These are phyloP conservation scores for Remorina albescens DNA, from an alignment of 2,797 vertebrate species.

Conservation along the genomic window DNA sequence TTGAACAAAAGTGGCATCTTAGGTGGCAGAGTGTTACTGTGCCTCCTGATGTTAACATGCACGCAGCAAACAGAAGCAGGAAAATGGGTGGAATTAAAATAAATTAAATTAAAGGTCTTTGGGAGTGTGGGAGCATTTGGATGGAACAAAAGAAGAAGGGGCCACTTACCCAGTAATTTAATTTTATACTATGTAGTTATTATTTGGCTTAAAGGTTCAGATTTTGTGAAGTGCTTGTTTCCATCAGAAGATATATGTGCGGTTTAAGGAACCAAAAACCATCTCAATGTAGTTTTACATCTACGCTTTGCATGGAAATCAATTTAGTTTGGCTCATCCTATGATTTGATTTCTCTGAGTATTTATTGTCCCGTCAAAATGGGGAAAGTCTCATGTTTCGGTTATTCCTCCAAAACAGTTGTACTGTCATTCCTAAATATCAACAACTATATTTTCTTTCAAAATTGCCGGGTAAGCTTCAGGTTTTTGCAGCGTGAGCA, in stretches of 20 bases:
- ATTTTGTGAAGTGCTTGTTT: no score
- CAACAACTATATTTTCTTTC: not conserved
- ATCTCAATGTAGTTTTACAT: no score
- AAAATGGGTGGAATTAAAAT: constrained; percentile 48
- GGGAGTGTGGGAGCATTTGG: constrained; percentile 23
- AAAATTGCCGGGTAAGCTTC: constrained; percentile 68
- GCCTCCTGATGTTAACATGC: constrained; percentile 82
- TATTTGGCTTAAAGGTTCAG: not conserved
- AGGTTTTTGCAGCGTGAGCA: constrained; percentile 27
- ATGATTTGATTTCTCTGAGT: not conserved
- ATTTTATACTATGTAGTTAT: constrained; percentile 27
- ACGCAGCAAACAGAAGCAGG: constrained; percentile 68
- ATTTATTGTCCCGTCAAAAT: not conserved
- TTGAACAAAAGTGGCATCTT: constrained; percentile 92
- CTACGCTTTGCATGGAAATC: no score
- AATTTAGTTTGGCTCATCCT: not conserved
- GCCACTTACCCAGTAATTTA: constrained; percentile 69
- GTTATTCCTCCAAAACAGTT: not conserved
- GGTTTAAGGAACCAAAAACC: no score
- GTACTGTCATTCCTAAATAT: constrained; percentile 2
- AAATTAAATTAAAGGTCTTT: no score
- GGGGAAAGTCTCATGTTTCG: not conserved
- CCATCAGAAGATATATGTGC: no score
- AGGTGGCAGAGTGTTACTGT: constrained; percentile 88
- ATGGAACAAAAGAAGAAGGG: constrained; percentile 28